A percentile compares a stretch with the other conserved stretches of the same genome.
Conservation (phyloP, 2,888 invertebrate genomes). For the Clostera curtula region DNA sequence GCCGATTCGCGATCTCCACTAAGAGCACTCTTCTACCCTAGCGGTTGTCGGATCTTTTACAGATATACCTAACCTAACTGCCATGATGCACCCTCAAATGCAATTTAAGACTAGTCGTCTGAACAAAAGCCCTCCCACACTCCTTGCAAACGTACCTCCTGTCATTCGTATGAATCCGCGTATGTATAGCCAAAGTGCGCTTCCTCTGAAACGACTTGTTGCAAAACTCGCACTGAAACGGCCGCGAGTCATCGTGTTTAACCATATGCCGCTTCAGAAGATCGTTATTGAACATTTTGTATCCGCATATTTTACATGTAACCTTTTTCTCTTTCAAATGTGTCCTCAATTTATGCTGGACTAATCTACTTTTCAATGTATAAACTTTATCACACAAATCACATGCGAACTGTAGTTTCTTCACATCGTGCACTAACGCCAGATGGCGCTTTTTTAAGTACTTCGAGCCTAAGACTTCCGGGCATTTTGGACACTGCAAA, state of each 20-base stretch:
- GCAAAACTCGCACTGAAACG: conserved; percentile 72
- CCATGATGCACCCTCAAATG: conserved; percentile 71
- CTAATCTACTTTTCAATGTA: conserved; percentile 35
- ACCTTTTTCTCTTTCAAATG: conserved; percentile 50
- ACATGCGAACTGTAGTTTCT: conserved; percentile 44
- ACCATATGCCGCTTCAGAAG: conserved; percentile 70
- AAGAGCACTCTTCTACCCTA: neutral
- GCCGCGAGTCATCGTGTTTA: conserved; percentile 70
- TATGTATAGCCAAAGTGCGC: conserved; percentile 70
- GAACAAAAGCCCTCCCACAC: conserved; percentile 74
- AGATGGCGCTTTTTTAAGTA: conserved; percentile 50
- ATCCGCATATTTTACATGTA: conserved; percentile 51
- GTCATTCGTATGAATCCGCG: conserved; percentile 72
- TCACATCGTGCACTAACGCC: conserved; percentile 46
- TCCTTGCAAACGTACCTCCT: conserved; percentile 57
- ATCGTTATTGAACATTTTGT: conserved; percentile 53
- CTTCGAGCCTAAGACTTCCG: conserved; percentile 36
- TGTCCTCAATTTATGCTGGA: conserved; percentile 42
- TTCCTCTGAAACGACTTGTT: conserved; percentile 75
- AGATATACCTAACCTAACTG: conserved; percentile 21
- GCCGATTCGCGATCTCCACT: no score
- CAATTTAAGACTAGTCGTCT: conserved; percentile 71
- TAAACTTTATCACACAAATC: conserved; percentile 44
- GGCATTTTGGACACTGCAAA: conserved; percentile 48
- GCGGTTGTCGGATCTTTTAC: no score